A percentile compares a stretch with the other conserved stretches of the same genome.
Evolutionary conservation across 2,888 invertebrate species (phyloP).

Genomic region (Agriopis aurantiaria): DNA sequence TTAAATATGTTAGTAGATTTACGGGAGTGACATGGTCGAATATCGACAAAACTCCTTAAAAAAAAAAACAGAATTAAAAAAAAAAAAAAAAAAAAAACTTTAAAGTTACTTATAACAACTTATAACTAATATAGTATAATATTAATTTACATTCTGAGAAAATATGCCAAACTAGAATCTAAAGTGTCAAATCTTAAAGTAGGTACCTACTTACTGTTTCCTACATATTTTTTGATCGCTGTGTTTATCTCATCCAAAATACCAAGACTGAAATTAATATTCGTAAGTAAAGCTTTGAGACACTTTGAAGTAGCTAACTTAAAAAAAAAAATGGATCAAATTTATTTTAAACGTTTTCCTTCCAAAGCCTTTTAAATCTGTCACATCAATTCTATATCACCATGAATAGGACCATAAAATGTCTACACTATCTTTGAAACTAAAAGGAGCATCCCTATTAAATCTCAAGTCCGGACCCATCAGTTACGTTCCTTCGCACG

Average conservation of each 20-base stretch:
- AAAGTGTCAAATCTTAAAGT: too few relatives aligned
- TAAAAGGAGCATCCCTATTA: conserved; percentile 53
- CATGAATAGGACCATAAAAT: conserved; percentile 23
- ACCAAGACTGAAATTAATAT: too few relatives aligned
- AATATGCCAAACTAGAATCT: too few relatives aligned
- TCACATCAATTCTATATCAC: conserved; percentile 19
- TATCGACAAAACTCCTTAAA: too few relatives aligned
- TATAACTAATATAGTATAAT: not conserved
- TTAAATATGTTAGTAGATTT: too few relatives aligned
- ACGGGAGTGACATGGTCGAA: too few relatives aligned
- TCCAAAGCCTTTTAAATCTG: conserved; percentile 10
- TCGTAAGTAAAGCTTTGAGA: not conserved
- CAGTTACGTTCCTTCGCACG: conserved; percentile 67
- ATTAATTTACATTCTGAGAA: too few relatives aligned
- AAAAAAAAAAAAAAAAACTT: too few relatives aligned
- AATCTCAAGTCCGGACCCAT: conserved; percentile 52
- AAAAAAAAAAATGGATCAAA: conserved; percentile 1
- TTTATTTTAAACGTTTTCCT: not conserved
- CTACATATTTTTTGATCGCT: too few relatives aligned
- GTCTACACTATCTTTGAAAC: conserved; percentile 26
- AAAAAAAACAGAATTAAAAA: too few relatives aligned
- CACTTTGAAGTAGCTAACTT: not conserved
- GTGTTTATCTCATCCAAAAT: too few relatives aligned
- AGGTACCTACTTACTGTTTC: too few relatives aligned
- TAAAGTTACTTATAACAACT: not conserved